Conservation (phyloP, 2,113 vertebrate species). For the Lonchura striata region DNA sequence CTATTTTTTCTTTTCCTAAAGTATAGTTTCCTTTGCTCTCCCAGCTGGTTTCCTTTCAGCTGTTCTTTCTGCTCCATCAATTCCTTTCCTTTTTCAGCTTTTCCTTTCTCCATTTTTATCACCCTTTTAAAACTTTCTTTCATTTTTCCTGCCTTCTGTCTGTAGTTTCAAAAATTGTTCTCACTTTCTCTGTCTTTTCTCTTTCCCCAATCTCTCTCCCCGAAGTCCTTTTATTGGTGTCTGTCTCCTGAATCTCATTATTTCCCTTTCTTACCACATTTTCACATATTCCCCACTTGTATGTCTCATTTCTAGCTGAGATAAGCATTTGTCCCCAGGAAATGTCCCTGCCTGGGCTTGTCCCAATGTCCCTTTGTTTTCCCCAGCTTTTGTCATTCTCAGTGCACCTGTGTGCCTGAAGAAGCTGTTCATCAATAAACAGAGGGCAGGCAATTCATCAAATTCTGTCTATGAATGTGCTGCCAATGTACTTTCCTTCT, state of each 20-base stretch:
- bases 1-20: not conserved
- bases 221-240: not conserved
- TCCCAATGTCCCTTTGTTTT: conserved; percentile 21
- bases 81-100: not conserved
- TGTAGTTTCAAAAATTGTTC: not conserved
- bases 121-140: not conserved
- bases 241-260: not conserved
- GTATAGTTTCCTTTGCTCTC: not conserved
- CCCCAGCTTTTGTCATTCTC: not conserved
- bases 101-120: not conserved
- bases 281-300: not conserved
- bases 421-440: conserved; percentile 25
- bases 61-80: not conserved
- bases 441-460: not conserved
- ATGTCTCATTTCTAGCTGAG: not conserved
- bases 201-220: not conserved
- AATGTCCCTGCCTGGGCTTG: conserved; percentile 17
- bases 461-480: not conserved
- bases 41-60: not conserved
- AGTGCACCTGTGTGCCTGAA: conserved; percentile 10
- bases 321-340: conserved; percentile 20
- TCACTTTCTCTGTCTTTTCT: not conserved
- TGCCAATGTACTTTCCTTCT: not conserved
- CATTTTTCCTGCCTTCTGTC: not conserved
- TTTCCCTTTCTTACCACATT: not conserved